phyloP scores from a whole-genome alignment of 2,797 vertebrate genomes.

The Microcaecilia unicolor region DNA sequence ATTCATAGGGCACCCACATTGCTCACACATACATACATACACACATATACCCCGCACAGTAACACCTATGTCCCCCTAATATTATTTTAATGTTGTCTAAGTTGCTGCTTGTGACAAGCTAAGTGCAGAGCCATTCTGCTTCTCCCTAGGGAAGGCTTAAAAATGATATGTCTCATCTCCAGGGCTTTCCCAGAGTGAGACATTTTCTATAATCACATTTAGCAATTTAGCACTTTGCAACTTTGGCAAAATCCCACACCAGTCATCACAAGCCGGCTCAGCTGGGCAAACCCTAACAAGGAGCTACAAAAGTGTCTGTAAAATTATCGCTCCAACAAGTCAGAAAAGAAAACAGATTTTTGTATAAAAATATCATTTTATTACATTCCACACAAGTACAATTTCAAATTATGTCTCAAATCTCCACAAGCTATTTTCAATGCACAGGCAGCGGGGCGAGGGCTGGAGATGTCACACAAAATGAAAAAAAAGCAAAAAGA shows the following conservation, averaged over 20 bases:
- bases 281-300: constrained; percentile 41
- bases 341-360: constrained; percentile 55
- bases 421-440: constrained; percentile 78
- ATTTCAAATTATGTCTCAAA: constrained; percentile 79
- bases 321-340: constrained; percentile 18
- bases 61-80: too few relatives aligned
- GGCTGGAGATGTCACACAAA: constrained; percentile 45
- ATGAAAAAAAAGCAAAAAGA: constrained; percentile 38
- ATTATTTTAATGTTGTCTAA: too few relatives aligned
- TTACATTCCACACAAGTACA: constrained; percentile 90
- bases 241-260: constrained; percentile 44
- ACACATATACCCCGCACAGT: too few relatives aligned
- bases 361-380: constrained; percentile 96
- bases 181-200: constrained; percentile 24
- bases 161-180: constrained; percentile 33
- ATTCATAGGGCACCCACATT: too few relatives aligned
- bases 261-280: constrained; percentile 44
- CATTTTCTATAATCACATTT: constrained; percentile 43
- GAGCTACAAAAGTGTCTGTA: constrained; percentile 19
- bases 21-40: too few relatives aligned
- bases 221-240: constrained; percentile 55
- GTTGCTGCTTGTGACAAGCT: not conserved
- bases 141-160: constrained; percentile 1
- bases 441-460: constrained; percentile 65
- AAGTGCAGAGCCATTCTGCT: not conserved